A percentile compares a stretch with the other conserved stretches of the same genome.
Conservation (phyloP, 2,797 vertebrate species). For the Syngnathus rostellatus region DNA sequence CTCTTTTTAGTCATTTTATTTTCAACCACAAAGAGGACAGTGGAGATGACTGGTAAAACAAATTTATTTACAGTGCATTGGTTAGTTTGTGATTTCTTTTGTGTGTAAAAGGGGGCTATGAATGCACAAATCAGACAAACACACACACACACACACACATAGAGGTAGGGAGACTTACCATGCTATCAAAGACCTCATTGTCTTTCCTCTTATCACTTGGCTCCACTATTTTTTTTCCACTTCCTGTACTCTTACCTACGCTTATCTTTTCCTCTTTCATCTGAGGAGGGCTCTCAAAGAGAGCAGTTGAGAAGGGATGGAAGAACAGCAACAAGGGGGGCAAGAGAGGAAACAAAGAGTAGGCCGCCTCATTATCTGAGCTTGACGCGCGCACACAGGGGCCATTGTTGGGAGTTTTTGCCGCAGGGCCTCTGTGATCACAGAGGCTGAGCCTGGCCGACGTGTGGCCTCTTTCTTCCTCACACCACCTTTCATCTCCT, state of each 20-base stretch:
- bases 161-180: too few species aligned
- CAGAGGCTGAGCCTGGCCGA: not conserved
- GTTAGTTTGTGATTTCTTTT: too few species aligned
- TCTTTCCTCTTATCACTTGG: slow-evolving; percentile 44
- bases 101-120: too few species aligned
- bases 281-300: slow-evolving; percentile 49
- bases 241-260: slow-evolving; percentile 42
- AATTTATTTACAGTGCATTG: too few species aligned
- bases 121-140: too few species aligned
- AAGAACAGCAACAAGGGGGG: slow-evolving; percentile 52
- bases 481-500: not conserved
- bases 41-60: not conserved
- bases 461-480: slow-evolving; percentile 3
- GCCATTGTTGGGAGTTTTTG: slow-evolving; percentile 13
- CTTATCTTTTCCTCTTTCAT: slow-evolving; percentile 35
- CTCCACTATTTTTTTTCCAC: slow-evolving; percentile 34
- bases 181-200: slow-evolving; percentile 18
- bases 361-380: slow-evolving; percentile 49
- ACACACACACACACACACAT: not conserved
- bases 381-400: slow-evolving; percentile 3
- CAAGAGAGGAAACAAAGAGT: slow-evolving; percentile 56
- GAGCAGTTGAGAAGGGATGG: slow-evolving; percentile 60
- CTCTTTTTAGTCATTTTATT: not conserved
- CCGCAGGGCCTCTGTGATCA: slow-evolving; percentile 1
- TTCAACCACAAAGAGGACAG: not conserved